Evolutionary conservation across 2,113 vertebrate genomes (phyloP), one percentile per base, ranked within the genome.

Genomic region (Eretmochelys imbricata): DNA sequence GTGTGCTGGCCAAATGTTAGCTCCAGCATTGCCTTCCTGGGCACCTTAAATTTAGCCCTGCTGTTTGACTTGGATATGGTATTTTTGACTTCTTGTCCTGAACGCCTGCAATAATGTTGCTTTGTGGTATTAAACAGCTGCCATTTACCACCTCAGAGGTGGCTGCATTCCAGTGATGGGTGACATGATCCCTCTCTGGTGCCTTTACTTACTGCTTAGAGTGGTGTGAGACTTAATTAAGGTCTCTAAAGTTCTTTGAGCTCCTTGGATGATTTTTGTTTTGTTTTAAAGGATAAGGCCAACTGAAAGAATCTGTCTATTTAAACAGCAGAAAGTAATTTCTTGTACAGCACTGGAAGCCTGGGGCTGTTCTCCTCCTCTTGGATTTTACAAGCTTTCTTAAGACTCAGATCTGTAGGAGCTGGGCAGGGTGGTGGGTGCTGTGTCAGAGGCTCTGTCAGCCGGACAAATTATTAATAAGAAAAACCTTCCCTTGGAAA

Each of bases 371-470:
- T 55, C 4, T 2, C 83, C 92, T 93, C 65, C 93, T 89, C 78
- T 1, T 2, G 92, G 80, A n/a, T 87, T 95, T 96, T 90, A 90
- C 89, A 81, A 88, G 89, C 50, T 24, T 1, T 42, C 82, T 14
- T 0, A 57, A 62, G 92, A 25, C 83, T 25, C 12, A 72, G 87
- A 51, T 89, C 13, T 8, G 89, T 6, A 25, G 91, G 83, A 96
- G 80, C 93, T 83, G 96, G 89, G 91, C 95, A 96, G 93, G 91
- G 91, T 25, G 3, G 80, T 2, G 2, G 0, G 27, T 84, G 89
- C 85, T 97, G 91, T 31, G 87, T 97, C 95, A 95, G 94, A 94
- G 59, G 51, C 92, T 86, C 93, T 85, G 0, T 0, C 4, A 22
- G 1, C 1, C 49, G 90, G 87, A 65, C 87, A 93, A 94, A 69